A percentile compares a stretch with the other conserved stretches of the same genome.
These are phyloP conservation scores for Tachina lurida DNA, from an alignment of 2,888 invertebrate species.

Conservation along the genomic window DNA sequence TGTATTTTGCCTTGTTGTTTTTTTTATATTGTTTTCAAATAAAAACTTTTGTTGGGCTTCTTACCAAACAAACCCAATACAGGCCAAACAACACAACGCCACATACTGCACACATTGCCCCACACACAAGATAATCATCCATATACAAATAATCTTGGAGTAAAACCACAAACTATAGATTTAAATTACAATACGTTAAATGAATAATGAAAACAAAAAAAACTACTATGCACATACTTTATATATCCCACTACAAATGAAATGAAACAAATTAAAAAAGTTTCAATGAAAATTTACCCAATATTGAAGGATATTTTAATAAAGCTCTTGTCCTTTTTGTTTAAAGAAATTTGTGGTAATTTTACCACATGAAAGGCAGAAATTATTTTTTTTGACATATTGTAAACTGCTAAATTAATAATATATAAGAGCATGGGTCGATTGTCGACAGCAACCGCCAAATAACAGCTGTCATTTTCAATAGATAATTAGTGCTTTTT, in stretches of 20 bases:
- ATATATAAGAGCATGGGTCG: too few relatives aligned
- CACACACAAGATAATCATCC: conserved; percentile 11
- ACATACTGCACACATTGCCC: conserved; percentile 15
- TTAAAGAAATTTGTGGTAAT: neutral
- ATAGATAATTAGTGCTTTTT: too few relatives aligned
- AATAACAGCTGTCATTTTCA: too few relatives aligned
- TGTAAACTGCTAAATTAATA: neutral
- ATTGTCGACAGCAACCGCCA: too few relatives aligned
- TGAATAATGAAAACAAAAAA: conserved; percentile 15
- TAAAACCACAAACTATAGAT: conserved; percentile 67
- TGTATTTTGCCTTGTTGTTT: conserved; percentile 45
- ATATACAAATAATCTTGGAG: conserved; percentile 48
- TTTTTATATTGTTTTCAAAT: conserved; percentile 34
- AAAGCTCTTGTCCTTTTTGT: neutral
- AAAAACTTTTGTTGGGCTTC: conserved; percentile 70
- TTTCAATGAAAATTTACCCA: neutral
- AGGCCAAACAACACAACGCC: conserved; percentile 34
- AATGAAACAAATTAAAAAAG: conserved; percentile 28
- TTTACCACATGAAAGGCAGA: too few relatives aligned
- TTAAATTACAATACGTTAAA: conserved; percentile 67
- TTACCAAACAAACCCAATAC: conserved; percentile 57
- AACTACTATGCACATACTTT: neutral
- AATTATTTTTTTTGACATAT: too few relatives aligned
- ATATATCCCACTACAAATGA: neutral
- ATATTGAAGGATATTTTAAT: conserved; percentile 17